Conservation (phyloP, 2,888 invertebrate genomes). For the Octonoba sinensis region DNA sequence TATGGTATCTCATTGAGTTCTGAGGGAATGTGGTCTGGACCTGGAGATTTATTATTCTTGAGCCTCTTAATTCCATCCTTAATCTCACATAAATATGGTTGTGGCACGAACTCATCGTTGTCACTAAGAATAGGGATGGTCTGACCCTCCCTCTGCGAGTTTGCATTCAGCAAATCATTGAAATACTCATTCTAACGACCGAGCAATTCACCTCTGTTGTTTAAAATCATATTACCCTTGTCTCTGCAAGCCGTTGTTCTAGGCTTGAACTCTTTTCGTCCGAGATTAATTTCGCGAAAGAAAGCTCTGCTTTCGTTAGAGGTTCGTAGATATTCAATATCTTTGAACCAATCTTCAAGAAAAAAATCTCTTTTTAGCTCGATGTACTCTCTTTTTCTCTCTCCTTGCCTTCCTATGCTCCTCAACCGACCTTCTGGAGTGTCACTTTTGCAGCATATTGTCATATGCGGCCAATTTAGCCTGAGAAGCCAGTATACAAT, state of each 20-base stretch:
- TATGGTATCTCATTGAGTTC: not conserved
- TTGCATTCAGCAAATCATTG: not conserved
- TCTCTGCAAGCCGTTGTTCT: not conserved
- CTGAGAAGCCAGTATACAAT: not conserved
- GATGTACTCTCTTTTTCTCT: not conserved
- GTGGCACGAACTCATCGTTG: slow-evolving; percentile 5
- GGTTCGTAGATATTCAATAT: not conserved
- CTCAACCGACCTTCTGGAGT: not conserved
- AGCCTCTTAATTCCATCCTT: not conserved
- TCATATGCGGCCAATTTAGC: too few species aligned
- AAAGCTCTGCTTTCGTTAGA: not conserved
- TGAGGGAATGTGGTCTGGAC: slow-evolving; percentile 2
- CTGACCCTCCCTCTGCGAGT: not conserved
- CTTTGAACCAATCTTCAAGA: not conserved
- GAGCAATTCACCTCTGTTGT: slow-evolving; percentile 1
- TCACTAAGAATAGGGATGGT: not conserved
- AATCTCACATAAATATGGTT: slow-evolving; percentile 9
- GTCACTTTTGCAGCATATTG: not conserved
- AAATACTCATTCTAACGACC: slow-evolving; percentile 10
- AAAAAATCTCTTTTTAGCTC: not conserved
- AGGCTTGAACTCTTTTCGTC: slow-evolving; percentile 2
- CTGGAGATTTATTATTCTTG: slow-evolving; percentile 2
- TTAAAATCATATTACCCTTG: not conserved
- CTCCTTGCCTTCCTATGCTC: not conserved
- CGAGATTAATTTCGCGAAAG: not conserved